Conservation (phyloP, 2,113 vertebrate genomes). For the Panthera uncia region DNA sequence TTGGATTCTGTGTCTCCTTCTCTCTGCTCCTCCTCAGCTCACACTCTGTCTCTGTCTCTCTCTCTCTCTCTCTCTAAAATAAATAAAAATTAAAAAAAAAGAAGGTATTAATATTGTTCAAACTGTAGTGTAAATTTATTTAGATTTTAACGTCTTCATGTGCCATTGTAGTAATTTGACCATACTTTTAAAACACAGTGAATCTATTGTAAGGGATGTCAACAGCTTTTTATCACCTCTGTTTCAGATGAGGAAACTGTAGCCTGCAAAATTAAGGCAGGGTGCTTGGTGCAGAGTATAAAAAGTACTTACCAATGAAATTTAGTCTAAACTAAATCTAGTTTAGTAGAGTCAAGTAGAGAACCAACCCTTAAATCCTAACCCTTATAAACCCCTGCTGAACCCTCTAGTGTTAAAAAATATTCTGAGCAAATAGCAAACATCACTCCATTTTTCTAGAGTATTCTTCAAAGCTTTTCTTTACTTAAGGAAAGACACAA, state of each 20-base stretch:
- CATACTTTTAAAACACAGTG: background rate
- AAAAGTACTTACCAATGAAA: background rate
- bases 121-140: background rate
- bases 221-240: background rate
- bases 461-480: background rate
- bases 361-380: background rate
- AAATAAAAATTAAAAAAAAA: too few species aligned
- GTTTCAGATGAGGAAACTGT: constrained; percentile 20
- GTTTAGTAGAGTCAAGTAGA: background rate
- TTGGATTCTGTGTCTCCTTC: too few species aligned
- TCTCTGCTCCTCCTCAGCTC: too few species aligned
- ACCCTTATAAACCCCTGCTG: background rate
- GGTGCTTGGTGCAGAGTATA: background rate
- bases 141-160: background rate
- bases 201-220: background rate
- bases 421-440: background rate
- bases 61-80: too few species aligned
- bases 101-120: background rate
- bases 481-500: background rate
- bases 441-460: background rate
- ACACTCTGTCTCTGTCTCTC: too few species aligned
- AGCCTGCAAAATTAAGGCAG: background rate
- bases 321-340: background rate
- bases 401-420: background rate
- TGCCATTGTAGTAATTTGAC: background rate